Evolutionary conservation across 1,140 invertebrate species (phyloP).

Genomic region (Penaeus japonicus): DNA sequence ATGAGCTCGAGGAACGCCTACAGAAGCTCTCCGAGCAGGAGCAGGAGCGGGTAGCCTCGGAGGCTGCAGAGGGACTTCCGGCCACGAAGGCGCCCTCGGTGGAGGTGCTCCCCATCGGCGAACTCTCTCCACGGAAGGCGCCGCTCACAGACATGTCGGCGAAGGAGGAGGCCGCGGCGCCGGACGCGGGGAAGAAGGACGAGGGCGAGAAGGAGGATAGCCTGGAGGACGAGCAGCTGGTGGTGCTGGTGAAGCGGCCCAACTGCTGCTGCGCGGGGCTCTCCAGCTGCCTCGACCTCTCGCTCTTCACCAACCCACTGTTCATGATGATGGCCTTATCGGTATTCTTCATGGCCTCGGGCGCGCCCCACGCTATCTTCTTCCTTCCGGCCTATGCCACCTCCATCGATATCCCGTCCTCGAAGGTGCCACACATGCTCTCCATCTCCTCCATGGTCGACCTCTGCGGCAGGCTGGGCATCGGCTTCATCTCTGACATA

Average conservation of each 20-base stretch:
- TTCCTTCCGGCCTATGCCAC: slow-evolving; percentile 78
- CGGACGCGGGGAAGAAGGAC: background rate
- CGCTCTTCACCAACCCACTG: slow-evolving; percentile 68
- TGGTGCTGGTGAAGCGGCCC: background rate
- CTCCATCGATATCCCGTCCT: slow-evolving; percentile 72
- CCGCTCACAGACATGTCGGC: too few species aligned
- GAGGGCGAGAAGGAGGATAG: background rate
- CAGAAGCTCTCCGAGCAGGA: background rate
- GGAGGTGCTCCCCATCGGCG: background rate
- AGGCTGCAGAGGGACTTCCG: background rate
- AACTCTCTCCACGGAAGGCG: background rate
- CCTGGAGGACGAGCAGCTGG: background rate
- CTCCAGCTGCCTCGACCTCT: slow-evolving; percentile 71
- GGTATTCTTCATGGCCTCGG: slow-evolving; percentile 78
- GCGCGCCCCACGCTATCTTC: slow-evolving; percentile 78
- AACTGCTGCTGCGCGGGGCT: background rate
- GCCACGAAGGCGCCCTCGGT: background rate
- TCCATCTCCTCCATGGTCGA: slow-evolving; percentile 77
- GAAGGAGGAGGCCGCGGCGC: background rate
- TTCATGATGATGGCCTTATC: slow-evolving; percentile 77
- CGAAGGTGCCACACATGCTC: slow-evolving; percentile 75
- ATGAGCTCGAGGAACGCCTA: background rate
- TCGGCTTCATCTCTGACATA: slow-evolving; percentile 76
- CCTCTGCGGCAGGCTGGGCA: slow-evolving; percentile 73
- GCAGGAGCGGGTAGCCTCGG: background rate